Evolutionary conservation across 1,140 invertebrate genomes (phyloP).

Genomic region (Macrocentrus cingulum): DNA sequence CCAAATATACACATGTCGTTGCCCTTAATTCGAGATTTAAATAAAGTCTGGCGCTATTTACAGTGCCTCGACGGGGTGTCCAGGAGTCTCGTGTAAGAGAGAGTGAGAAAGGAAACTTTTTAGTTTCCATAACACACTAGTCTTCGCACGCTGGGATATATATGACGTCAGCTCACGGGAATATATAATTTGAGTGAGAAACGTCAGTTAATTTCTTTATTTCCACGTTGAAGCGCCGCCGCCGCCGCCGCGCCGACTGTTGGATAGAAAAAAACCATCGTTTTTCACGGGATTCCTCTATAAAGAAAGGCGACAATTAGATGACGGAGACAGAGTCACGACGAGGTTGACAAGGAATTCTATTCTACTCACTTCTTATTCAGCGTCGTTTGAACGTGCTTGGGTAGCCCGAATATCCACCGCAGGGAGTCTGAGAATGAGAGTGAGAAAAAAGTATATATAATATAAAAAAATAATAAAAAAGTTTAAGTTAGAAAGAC

Average conservation of each 20-base stretch:
- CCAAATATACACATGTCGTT: constrained; percentile 47
- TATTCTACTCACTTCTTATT: constrained; percentile 10
- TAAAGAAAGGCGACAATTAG: not conserved
- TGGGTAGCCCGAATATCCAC: not conserved
- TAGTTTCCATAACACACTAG: constrained; percentile 29
- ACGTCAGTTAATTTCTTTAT: too few relatives aligned
- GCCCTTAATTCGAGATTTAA: constrained; percentile 52
- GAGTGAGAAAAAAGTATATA: constrained; percentile 4
- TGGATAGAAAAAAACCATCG: too few relatives aligned
- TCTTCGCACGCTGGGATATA: constrained; percentile 34
- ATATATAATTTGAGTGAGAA: not conserved
- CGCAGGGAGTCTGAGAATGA: constrained; percentile 5
- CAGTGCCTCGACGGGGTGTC: constrained; percentile 31
- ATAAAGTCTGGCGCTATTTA: constrained; percentile 39
- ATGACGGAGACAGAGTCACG: not conserved
- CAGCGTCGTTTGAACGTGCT: constrained; percentile 2
- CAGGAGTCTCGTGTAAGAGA: constrained; percentile 15
- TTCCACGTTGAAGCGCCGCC: too few relatives aligned
- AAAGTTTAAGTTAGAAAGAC: not conserved
- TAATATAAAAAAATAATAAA: not conserved
- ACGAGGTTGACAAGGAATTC: constrained; percentile 2
- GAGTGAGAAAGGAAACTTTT: constrained; percentile 26
- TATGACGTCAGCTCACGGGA: constrained; percentile 36
- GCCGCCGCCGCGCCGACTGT: too few relatives aligned
- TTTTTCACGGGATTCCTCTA: too few relatives aligned